Evolutionary conservation across 35 echinoderm and acorn worm species (phyloP), one percentile per base, ranked within the genome.

Genomic region (Apostichopus japonicus): DNA sequence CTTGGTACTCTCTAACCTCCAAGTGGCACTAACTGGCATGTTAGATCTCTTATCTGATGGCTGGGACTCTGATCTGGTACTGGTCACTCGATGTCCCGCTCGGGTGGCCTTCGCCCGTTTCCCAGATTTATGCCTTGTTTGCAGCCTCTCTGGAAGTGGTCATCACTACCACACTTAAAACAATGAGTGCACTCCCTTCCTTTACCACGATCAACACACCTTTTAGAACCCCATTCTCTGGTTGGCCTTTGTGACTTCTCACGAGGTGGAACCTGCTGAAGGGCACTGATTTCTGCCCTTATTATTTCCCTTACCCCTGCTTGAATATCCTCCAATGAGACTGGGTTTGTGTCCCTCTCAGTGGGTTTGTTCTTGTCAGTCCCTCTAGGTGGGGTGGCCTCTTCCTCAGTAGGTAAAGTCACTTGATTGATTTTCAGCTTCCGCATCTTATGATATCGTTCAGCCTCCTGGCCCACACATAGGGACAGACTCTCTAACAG

Each of bases 121-220:
- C 93, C 92, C 92, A 14, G 24, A 57, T 65, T 22, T 54, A 63
- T 24, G 24, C 59, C n/a, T 58, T 21, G 27, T 86, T 52, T 71
- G 24, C 92, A 95, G 1, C 94, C 91, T 62, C 92, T 92, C 56
- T 87, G 86, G 54, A 93, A 71, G 62, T 95, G 94, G 14, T 93
- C 78, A 1, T 86, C 71, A 83, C 94, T 80, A 23, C 94, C 94
- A 56, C 94, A 95, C 70, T 95, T 95, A 76, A 90, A n/a, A n/a
- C n/a, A n/a, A n/a, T n/a, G n/a, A n/a, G n/a, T n/a, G n/a, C n/a
- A n/a, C n/a, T n/a, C n/a, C n/a, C n/a, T n/a, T n/a, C n/a, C n/a
- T n/a, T n/a, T n/a, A n/a, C n/a, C n/a, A n/a, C n/a, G n/a, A n/a
- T n/a, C n/a, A n/a, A n/a, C n/a, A n/a, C n/a, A n/a, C n/a, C n/a